Base-by-base conservation (phyloP, 2,888 invertebrate genomes). In the Salpingus planirostris region DNA sequence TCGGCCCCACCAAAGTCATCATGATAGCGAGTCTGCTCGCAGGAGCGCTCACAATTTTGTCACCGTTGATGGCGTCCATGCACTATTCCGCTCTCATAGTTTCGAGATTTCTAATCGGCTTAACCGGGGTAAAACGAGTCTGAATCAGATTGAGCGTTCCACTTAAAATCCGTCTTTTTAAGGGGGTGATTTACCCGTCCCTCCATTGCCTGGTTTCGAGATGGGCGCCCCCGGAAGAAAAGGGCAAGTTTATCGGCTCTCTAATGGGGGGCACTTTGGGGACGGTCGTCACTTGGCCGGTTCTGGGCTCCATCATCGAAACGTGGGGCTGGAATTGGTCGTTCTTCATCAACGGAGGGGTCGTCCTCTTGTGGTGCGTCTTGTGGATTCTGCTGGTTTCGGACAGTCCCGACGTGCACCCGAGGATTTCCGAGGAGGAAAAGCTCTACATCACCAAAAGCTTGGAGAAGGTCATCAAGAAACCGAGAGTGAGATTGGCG, bases 41-140 rank as follows among this genome's bases (percentile, higher is more conserved):
- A 38, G 75, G 69, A 0, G 28, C 73, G 7, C 48, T 79, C 3
- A 80, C 80, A 0, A 65, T 73, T 1, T 39, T 79, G 1, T 74
- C 71, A 27, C 80, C 81, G 0, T 38, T 71, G 1, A 73, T 75
- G 1, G 77, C 80, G 1, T 60, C 68, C 13, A 58, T 71, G 52
- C 68, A 71, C 48, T 73, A 72, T 41, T 61, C 69, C 26, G 68
- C 70, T 0, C 62, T 80, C 1, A 73, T 79, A 38, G 57, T 65
- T 0, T 49, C 71, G 2, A 65, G 81, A 44, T 74, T 80, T 46
- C 47, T 73, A 1, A 68, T 78, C 15, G 81, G 81, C 38, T 61
- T 74, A 32, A 64, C 77, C 32, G 77, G 74, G 49, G 81, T 79
- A n/a, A n/a, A n/a, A n/a, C n/a, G 67, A 65, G 70, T 64, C 23